Base-by-base conservation (phyloP, 2,113 vertebrate species). In the Poeciliopsis turrubarensis region DNA sequence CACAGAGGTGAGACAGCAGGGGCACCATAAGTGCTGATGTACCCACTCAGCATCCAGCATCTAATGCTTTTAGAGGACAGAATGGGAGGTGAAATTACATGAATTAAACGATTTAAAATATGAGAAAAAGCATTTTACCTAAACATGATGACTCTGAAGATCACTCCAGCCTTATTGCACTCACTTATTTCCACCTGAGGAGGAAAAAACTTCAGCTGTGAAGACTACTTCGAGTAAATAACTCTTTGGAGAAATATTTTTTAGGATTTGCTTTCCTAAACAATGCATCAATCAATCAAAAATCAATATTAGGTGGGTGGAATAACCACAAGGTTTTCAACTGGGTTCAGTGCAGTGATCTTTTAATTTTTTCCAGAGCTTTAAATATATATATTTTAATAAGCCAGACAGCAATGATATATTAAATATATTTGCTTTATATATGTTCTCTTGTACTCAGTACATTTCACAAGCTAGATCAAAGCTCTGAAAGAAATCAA, bases 21-120 rank as follows among this genome's bases (percentile, higher is more conserved):
- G 90, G 82, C 86, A 85, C 51, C 61, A 64, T 87, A 89, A 91
- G 91, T 89, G 84, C 80, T 75, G 32, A 86, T 79, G 92, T 90
- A 68, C 84, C 87, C 88, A 87, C 89, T 87, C 86, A 85, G 27
- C 39, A 73, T 37, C 63, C 68, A 70, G 65, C 84, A 60, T 80
- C 74, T 71, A 84, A 79, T 65, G 85, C 81, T 86, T 86, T 88
- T 76, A 82, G 70, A 57, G 41, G 15, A 71, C 57, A 54, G 57
- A 77, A 74, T 9, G n/a, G 68, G 65, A 1, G 2, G 65, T 15
- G 37, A 84, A 90, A 92, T 84, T 74, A 92, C 63, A 84, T 73
- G 79, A 88, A 86, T 88, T 84, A 84, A 86, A 84, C 72, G 68
- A 32, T 83, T 86, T 80, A 67, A 64, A 83, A 76, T 73, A 27